Percentiles rank a stretch among this genome's conserved stretches.
Evolutionary conservation across 2,888 invertebrate genomes (phyloP).

Genomic region (Drosophila quasianomalipes): DNA sequence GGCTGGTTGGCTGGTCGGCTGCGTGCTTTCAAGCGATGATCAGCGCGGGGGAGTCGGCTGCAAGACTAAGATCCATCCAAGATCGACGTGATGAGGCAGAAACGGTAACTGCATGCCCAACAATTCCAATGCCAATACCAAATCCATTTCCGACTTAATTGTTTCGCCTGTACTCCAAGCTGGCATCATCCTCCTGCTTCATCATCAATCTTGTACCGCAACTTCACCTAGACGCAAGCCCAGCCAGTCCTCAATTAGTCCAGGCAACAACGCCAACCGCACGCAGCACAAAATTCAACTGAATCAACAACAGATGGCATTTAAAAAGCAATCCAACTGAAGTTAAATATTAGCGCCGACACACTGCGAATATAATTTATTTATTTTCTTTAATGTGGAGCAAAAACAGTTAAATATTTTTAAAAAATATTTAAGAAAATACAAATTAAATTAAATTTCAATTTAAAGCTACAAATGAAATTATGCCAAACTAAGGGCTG

Average conservation of each 20-base stretch:
- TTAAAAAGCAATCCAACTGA: slow-evolving; percentile 7
- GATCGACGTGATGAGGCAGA: slow-evolving; percentile 44
- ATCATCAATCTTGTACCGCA: slow-evolving; percentile 50
- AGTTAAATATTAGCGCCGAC: slow-evolving; percentile 4
- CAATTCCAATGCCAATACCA: slow-evolving; percentile 38
- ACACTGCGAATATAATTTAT: slow-evolving; percentile 7
- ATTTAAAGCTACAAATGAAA: neutral
- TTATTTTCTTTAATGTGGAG: neutral
- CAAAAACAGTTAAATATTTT: neutral
- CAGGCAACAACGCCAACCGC: slow-evolving; percentile 6
- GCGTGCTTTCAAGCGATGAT: slow-evolving; percentile 33
- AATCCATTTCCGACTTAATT: slow-evolving; percentile 60
- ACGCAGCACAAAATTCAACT: slow-evolving; percentile 25
- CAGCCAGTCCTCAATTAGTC: slow-evolving; percentile 20
- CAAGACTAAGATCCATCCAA: slow-evolving; percentile 5
- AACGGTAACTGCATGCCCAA: slow-evolving; percentile 54
- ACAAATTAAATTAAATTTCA: neutral
- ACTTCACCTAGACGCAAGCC: slow-evolving; percentile 31
- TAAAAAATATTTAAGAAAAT: neutral
- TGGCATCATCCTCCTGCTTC: neutral
- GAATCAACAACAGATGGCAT: slow-evolving; percentile 25
- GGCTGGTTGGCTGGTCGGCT: slow-evolving; percentile 33
- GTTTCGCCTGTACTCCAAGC: slow-evolving; percentile 48
- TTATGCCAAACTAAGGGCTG: neutral
- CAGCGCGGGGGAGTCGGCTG: slow-evolving; percentile 41